Evolutionary conservation across 1,140 invertebrate species (phyloP).

Genomic region (Trinorchestia longiramus): DNA sequence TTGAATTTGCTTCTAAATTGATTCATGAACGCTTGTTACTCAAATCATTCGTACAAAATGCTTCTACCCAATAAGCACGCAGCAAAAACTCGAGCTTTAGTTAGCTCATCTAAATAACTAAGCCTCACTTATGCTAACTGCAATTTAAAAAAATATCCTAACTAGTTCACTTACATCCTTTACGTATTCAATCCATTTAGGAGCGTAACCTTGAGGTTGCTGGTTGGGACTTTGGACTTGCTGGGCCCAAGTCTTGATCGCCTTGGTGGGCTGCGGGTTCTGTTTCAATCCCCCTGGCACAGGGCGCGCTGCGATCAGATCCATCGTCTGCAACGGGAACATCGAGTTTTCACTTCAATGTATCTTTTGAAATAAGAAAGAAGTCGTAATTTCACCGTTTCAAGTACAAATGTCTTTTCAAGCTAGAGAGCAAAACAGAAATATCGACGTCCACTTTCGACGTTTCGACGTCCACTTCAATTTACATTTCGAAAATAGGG

Average conservation of each 20-base stretch:
- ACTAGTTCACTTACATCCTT: neutral
- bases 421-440: too few relatives aligned
- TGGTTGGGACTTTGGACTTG: conserved; percentile 47
- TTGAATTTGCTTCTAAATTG: too few relatives aligned
- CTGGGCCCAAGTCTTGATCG: conserved; percentile 20
- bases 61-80: too few relatives aligned
- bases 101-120: neutral
- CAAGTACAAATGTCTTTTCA: too few relatives aligned
- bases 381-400: too few relatives aligned
- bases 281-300: neutral
- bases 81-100: neutral
- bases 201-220: neutral
- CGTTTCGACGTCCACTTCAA: too few relatives aligned
- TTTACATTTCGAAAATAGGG: too few relatives aligned
- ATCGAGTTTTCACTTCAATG: neutral
- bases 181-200: neutral
- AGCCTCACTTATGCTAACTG: neutral
- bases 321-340: neutral
- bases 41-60: too few relatives aligned
- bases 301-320: neutral
- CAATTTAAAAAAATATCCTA: neutral
- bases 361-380: too few relatives aligned
- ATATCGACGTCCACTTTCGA: too few relatives aligned
- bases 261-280: neutral
- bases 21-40: too few relatives aligned